Evolutionary conservation across 2,888 invertebrate species (phyloP), one percentile per base, ranked within the genome.

Genomic region (Aricia artaxerxes): DNA sequence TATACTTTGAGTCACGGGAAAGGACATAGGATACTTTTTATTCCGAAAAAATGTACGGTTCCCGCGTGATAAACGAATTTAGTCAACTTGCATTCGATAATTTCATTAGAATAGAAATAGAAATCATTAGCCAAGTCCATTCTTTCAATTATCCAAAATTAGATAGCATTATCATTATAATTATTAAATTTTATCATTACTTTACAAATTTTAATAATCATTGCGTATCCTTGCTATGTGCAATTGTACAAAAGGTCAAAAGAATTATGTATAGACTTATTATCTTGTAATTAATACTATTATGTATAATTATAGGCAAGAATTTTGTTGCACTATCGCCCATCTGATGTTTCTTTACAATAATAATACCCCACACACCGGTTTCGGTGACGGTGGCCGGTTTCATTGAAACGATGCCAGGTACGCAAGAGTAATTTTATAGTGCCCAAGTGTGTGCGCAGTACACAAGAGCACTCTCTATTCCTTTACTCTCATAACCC

Each of bases 191-290:
- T 5, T 69, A 69, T 69, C 38, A 69, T 69, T 69, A 69, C 69
- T 7, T 24, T 7, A 61, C 61, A 38, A 69, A 69, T 69, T 69
- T 69, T 69, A 38, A 35, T 69, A 13, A 69, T 35, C 35, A 38
- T 69, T 69, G 24, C 35, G 35, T 69, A 69, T 69, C 38, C 35
- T 69, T 69, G 69, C 13, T 69, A 13, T 64, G 7, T 69, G 24
- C 35, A 69, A 69, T 69, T 35, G 35, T 35, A 69, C 16, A 38
- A 69, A 69, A 69, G 69, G 69, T 69, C 69, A 69, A 69, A 69
- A 69, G 13, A 69, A 69, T 69, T 69, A 69, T n/a, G 31, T 4
- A 64, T 35, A 69, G 16, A 38, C 35, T 69, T 35, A 69, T 69
- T 16, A 69, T 69, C 69, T 69, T 16, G 13, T 38, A 69, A 69